These are phyloP conservation scores for Laothoe populi DNA, from an alignment of 2,888 invertebrate genomes.

Conservation along the genomic window DNA sequence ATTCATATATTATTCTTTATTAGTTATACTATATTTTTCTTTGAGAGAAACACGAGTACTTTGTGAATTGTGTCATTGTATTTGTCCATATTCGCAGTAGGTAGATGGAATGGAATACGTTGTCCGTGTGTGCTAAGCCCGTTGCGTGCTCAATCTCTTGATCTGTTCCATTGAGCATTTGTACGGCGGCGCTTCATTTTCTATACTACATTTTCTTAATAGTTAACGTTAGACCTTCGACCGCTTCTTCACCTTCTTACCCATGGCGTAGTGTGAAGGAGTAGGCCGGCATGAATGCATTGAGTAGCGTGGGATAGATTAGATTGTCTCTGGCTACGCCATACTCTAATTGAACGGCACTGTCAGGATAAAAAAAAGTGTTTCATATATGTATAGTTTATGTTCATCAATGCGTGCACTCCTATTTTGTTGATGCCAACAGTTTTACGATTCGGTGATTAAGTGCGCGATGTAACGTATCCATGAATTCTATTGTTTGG, in stretches of 20 bases:
- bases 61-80: conserved; percentile 61
- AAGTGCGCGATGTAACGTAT: conserved; percentile 11
- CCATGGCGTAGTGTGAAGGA: no score
- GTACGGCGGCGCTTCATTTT: conserved; percentile 48
- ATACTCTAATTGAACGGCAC: no score
- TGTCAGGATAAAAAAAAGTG: no score
- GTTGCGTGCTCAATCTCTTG: conserved; percentile 77
- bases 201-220: conserved; percentile 47
- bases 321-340: no score
- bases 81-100: conserved; percentile 44
- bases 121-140: conserved; percentile 45
- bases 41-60: conserved; percentile 56
- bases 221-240: no score
- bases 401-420: conserved; percentile 23
- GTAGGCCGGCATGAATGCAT: no score
- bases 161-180: conserved; percentile 61
- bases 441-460: conserved; percentile 8
- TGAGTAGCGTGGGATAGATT: no score
- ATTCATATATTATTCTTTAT: no score
- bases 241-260: no score
- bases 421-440: conserved; percentile 16
- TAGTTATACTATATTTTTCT: no score
- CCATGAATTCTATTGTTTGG: conserved; percentile 11
- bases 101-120: conserved; percentile 49
- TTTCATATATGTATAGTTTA: not conserved